Conservation (phyloP, 2,888 invertebrate species). For the Plebejus melissa region DNA sequence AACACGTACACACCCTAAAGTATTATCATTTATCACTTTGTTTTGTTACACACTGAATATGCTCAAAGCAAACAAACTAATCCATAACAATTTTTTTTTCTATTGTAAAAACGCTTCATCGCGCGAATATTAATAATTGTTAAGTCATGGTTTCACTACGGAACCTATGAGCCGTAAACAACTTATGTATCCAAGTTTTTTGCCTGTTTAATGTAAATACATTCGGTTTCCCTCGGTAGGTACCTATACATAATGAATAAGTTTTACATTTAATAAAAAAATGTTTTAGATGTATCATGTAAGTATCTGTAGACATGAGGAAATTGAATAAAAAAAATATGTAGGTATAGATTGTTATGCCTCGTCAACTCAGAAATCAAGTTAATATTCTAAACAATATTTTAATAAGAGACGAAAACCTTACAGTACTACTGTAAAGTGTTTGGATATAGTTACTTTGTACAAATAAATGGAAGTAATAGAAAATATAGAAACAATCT, state of each 20-base stretch:
- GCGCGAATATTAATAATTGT: background rate
- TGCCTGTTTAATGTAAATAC: background rate
- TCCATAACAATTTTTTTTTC: background rate
- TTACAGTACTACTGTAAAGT: no score
- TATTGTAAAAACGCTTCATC: background rate
- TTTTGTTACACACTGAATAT: no score
- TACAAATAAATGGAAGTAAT: background rate
- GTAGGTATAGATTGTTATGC: no score
- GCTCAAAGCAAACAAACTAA: background rate
- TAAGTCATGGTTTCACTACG: background rate
- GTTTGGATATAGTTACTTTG: no score
- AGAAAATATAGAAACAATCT: background rate
- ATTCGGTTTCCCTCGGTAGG: background rate
- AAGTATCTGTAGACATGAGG: no score
- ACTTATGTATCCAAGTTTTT: background rate
- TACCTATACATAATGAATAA: background rate
- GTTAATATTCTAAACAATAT: background rate
- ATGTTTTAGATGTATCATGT: background rate
- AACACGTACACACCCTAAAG: no score
- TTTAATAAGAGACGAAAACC: background rate
- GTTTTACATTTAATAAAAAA: background rate
- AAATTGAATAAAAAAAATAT: no score
- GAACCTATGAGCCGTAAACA: constrained; percentile 1
- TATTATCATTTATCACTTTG: no score
- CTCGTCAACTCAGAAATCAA: no score